Evolutionary conservation across 2,888 invertebrate species (phyloP).

Genomic region (Chorisops tibialis): DNA sequence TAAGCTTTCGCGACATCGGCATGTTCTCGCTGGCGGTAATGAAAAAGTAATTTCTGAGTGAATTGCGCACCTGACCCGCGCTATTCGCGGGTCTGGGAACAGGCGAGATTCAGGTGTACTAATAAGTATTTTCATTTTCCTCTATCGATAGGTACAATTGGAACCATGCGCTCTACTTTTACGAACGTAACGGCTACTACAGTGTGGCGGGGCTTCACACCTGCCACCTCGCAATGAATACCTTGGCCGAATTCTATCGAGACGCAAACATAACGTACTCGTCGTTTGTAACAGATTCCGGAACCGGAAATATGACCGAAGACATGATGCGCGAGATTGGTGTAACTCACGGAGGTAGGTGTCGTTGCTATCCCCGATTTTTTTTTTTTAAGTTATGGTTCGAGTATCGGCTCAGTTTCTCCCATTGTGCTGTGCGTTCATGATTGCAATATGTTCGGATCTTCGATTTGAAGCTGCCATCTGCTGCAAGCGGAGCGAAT

Average conservation of each 20-base stretch:
- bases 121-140: not conserved
- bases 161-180: conserved; percentile 69
- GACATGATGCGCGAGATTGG: conserved; percentile 65
- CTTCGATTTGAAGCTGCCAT: too few species aligned
- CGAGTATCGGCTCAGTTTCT: too few species aligned
- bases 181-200: conserved; percentile 68
- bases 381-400: too few species aligned
- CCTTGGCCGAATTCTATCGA: conserved; percentile 62
- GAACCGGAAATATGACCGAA: conserved; percentile 59
- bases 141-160: conserved; percentile 62
- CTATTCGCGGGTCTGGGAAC: not conserved
- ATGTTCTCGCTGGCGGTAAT: conserved; percentile 68
- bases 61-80: not conserved
- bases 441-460: too few species aligned
- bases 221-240: conserved; percentile 73
- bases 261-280: conserved; percentile 48
- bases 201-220: conserved; percentile 67
- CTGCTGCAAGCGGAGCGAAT: too few species aligned
- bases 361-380: conserved; percentile 20
- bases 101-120: too few species aligned
- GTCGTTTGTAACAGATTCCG: conserved; percentile 45
- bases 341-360: conserved; percentile 70
- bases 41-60: conserved; percentile 58
- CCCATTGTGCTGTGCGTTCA: too few species aligned
- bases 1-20: conserved; percentile 70